Percentiles rank a stretch among this genome's conserved stretches.
phyloP scores from a whole-genome alignment of 2,888 invertebrate genomes.

The Nezara viridula region DNA sequence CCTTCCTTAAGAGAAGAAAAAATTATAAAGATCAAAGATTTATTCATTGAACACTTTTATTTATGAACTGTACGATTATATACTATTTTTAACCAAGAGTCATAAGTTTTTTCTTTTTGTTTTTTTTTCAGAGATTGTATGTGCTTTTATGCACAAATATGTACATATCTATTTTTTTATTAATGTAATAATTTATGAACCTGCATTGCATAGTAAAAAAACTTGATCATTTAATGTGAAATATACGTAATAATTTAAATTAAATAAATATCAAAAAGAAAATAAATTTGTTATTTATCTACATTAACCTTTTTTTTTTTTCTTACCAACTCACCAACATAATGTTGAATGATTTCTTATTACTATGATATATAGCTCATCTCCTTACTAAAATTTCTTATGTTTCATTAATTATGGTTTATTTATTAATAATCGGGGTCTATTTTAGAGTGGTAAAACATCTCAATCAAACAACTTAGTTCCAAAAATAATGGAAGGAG shows the following conservation, averaged over 20 bases:
- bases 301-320: neutral
- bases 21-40: neutral
- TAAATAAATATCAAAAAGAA: neutral
- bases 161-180: conserved; percentile 21
- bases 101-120: neutral
- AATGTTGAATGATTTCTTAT: too few species aligned
- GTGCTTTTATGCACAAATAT: neutral
- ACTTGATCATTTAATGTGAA: neutral
- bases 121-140: neutral
- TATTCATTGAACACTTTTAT: neutral
- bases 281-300: conserved; percentile 1
- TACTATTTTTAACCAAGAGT: neutral
- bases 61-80: neutral
- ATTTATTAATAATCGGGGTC: too few species aligned
- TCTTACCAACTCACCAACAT: too few species aligned
- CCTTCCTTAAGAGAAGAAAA: neutral
- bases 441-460: too few species aligned
- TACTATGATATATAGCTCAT: too few species aligned
- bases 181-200: neutral
- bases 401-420: too few species aligned
- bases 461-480: too few species aligned
- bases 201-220: neutral
- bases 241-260: neutral
- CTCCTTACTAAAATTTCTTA: too few species aligned
- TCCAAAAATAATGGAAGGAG: too few species aligned